Conservation (phyloP, 2,797 vertebrate species). For the Spea hammondii region DNA sequence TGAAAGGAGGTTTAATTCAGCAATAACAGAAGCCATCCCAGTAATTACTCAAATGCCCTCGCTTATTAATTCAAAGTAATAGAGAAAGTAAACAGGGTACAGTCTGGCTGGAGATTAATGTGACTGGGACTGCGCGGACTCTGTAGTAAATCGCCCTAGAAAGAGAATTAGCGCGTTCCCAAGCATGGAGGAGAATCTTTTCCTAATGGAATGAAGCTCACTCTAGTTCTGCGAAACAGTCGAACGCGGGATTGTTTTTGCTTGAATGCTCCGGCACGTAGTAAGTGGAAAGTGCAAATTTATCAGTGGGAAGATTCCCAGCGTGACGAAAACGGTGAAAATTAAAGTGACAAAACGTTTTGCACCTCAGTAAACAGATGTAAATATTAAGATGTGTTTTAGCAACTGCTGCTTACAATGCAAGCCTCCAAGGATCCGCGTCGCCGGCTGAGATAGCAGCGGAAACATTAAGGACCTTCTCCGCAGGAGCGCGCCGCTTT, state of each 20-base stretch:
- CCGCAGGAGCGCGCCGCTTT: neutral
- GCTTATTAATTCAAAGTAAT: too few relatives aligned
- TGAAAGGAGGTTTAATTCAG: too few relatives aligned
- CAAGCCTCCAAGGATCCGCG: constrained; percentile 3
- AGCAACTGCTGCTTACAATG: constrained; percentile 26
- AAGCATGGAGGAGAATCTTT: too few relatives aligned
- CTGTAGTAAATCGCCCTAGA: too few relatives aligned
- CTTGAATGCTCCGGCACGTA: constrained; percentile 34
- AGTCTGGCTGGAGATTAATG: too few relatives aligned
- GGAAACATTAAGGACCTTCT: neutral
- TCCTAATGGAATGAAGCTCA: constrained; percentile 19
- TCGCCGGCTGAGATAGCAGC: neutral
- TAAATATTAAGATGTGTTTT: constrained; percentile 46
- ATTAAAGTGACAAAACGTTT: constrained; percentile 41
- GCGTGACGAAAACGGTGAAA: constrained; percentile 14
- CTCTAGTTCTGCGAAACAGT: neutral
- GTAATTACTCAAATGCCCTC: too few relatives aligned
- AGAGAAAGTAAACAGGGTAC: too few relatives aligned
- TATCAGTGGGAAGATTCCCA: constrained; percentile 19
- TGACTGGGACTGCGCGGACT: too few relatives aligned
- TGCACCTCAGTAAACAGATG: constrained; percentile 45
- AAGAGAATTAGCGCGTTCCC: too few relatives aligned
- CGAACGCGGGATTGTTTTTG: constrained; percentile 15
- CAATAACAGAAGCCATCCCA: too few relatives aligned
- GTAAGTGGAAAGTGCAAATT: constrained; percentile 50